Base-by-base conservation (phyloP, 2,888 invertebrate species). In the Lepeophtheirus nordmannii region DNA sequence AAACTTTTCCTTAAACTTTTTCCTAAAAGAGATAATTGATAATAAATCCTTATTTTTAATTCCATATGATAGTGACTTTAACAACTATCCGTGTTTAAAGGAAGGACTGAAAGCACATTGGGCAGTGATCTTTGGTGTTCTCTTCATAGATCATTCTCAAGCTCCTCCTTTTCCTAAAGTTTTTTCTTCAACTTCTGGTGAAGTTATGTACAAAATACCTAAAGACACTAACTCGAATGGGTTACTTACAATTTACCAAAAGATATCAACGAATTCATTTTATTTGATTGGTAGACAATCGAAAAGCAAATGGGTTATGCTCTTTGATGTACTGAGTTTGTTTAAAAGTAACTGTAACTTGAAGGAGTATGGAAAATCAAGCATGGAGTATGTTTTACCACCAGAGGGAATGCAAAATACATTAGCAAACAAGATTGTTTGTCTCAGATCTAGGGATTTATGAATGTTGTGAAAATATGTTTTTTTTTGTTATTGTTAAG, bases 91-190 rank as follows among this genome's bases (percentile, higher is more conserved):
- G 17, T 65, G 65, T 20, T 1, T 1, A 12, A 58, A 46, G 9
- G n/a, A 58, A 10, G 67, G 67, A 12, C n/a, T 11, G 20, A 58
- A 46, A 23, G 67, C 67, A 37, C 67, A 67, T 59, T 67, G 67
- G 67, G 64, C 46, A 9, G 37, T 67, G 8, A 59, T 65, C 12
- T 65, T 58, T 22, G 67, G 67, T n/a, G 17, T 64, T 20, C 62
- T 22, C 22, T 30, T 58, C 30, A 56, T 56, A n/a, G 53, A 46
- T 46, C 53, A 46, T 14, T n/a, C n/a, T 46, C 53, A 46, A 17
- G 2, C 53, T 17, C 53, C 53, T 8, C 17, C 53, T 17, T 46
- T 46, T 17, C 53, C 53, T 17, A 46, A 46, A 17, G 8, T 46
- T 17, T 46, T 46, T 8, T 46, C 53, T 17, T 46, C 8, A 46